A percentile compares a stretch with the other conserved stretches of the same genome.
These are phyloP conservation scores for Apodemus agrarius DNA, from an alignment of 2,797 vertebrate species.

Conservation along the genomic window DNA sequence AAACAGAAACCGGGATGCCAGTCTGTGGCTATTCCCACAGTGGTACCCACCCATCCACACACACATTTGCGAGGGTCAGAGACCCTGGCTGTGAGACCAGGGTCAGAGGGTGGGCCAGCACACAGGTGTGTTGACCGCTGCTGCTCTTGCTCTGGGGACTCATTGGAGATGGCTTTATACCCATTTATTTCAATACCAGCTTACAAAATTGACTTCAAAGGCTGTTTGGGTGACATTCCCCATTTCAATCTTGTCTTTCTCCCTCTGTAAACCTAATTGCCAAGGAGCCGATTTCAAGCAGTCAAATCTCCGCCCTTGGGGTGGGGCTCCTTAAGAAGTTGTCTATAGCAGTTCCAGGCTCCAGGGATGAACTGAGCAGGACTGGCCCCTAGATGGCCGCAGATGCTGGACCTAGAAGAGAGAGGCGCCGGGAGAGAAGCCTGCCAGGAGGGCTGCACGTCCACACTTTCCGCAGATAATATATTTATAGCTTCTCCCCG, in stretches of 20 bases:
- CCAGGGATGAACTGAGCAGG: conserved; percentile 1
- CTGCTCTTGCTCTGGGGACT: not conserved
- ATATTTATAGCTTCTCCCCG: conserved; percentile 65
- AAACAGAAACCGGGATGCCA: not conserved
- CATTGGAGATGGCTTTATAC: conserved; percentile 19
- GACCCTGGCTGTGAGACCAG: not conserved
- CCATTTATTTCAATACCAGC: conserved; percentile 15
- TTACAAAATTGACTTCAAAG: conserved; percentile 60
- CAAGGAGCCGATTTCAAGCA: conserved; percentile 12
- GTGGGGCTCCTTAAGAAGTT: conserved; percentile 56
- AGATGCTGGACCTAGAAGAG: conserved; percentile 72
- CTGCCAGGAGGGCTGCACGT: conserved; percentile 57
- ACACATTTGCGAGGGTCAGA: not conserved
- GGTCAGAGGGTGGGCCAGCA: not conserved
- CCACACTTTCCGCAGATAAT: conserved; percentile 58
- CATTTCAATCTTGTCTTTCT: not conserved
- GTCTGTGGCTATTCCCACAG: not conserved
- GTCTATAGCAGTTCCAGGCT: not conserved
- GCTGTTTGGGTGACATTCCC: not conserved
- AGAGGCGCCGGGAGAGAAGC: conserved; percentile 71
- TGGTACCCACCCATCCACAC: not conserved
- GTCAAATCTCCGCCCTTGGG: conserved; percentile 22
- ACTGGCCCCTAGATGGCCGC: not conserved
- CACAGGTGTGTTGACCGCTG: not conserved
- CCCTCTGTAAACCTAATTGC: conserved; percentile 2